Percentiles rank a stretch among this genome's conserved stretches.
Conservation (phyloP, 2,888 invertebrate species). For the Tromatobia lineatoria region DNA sequence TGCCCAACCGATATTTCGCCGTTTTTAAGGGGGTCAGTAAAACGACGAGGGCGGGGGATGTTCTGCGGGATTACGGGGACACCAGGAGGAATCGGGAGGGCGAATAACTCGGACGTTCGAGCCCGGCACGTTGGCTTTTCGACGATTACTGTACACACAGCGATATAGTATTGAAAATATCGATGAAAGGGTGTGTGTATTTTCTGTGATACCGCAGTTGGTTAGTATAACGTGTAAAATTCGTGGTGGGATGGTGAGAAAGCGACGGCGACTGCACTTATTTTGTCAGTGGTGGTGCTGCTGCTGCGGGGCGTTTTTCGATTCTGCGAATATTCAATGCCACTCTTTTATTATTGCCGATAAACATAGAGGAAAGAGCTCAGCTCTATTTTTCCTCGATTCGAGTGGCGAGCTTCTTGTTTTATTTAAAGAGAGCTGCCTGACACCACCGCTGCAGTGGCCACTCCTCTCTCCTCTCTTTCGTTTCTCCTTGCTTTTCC, state of each 20-base stretch:
- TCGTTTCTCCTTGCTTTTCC: background rate
- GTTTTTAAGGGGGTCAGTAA: no score
- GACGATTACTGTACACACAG: slow-evolving; percentile 18
- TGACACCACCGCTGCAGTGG: background rate
- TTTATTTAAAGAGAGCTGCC: slow-evolving; percentile 33
- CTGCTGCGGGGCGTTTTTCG: background rate
- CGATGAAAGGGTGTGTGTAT: background rate
- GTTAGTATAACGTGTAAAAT: background rate
- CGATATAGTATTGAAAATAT: slow-evolving; percentile 13
- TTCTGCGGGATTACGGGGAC: slow-evolving; percentile 37
- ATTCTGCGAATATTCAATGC: slow-evolving; percentile 15
- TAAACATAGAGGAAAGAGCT: background rate
- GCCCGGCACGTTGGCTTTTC: slow-evolving; percentile 63
- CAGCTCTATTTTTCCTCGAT: background rate
- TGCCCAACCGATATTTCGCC: no score
- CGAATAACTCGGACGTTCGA: slow-evolving; percentile 56
- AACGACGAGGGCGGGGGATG: slow-evolving; percentile 13
- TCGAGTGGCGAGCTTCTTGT: slow-evolving; percentile 10
- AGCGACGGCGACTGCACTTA: background rate
- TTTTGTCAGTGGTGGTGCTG: background rate
- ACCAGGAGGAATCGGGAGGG: slow-evolving; percentile 39
- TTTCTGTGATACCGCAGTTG: background rate
- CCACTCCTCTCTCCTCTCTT: slow-evolving; percentile 4
- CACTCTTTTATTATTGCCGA: slow-evolving; percentile 58
- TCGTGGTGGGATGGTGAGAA: no score